Evolutionary conservation across 2,888 invertebrate species (phyloP).

Genomic region (Tipula lateralis): DNA sequence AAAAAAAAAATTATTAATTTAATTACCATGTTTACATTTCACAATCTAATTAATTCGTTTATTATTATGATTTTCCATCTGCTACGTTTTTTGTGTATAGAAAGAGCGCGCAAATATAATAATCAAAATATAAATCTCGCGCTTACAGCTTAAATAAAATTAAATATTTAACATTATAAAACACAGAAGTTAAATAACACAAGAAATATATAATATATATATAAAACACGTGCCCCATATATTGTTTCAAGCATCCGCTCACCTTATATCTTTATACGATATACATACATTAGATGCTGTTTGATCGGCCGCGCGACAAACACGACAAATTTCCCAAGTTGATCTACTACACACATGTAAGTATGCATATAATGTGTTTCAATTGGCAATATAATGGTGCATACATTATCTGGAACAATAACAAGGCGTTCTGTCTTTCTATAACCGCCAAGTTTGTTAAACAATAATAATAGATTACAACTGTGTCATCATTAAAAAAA

Average conservation of each 20-base stretch:
- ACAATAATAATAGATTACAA: conserved; percentile 19
- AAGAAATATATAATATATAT: background rate
- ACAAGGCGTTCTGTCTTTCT: background rate
- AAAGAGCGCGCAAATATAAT: background rate
- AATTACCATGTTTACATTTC: conserved; percentile 24
- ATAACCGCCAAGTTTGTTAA: background rate
- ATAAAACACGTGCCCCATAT: background rate
- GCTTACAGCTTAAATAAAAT: background rate
- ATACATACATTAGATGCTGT: background rate
- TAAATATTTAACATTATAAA: conserved; percentile 11
- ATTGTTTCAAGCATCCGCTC: background rate
- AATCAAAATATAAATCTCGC: conserved; percentile 13
- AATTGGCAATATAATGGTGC: background rate
- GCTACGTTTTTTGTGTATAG: background rate
- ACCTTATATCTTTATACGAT: background rate
- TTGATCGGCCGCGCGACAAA: background rate
- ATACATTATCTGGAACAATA: background rate
- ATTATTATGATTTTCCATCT: conserved; percentile 24
- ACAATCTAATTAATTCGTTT: conserved; percentile 11
- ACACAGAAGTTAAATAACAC: background rate
- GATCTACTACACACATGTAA: no score
- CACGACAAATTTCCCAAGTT: background rate
- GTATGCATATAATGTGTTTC: no score
- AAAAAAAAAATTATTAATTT: conserved; percentile 13
- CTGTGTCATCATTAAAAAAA: background rate